Evolutionary conservation across 2,888 invertebrate species (phyloP), one percentile per base, ranked within the genome.

Genomic region (Julus scanicus): DNA sequence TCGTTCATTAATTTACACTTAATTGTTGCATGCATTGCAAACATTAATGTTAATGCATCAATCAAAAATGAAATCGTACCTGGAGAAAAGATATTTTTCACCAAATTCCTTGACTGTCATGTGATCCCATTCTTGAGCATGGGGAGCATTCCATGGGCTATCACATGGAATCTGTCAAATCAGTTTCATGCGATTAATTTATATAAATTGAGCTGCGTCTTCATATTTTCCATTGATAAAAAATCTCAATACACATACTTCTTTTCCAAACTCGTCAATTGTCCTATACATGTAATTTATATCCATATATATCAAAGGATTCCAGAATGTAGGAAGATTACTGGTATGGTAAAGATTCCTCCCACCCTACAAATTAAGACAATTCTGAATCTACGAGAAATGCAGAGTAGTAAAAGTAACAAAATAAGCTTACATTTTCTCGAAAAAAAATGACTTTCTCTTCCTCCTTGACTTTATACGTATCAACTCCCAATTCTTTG

Each of bases 401-500:
- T n/a, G 63, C 63, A n/a, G 8, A 83, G n/a, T 83, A n/a, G 83
- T 2, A 83, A 37, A n/a, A 83, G 8, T 83, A 83, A 8, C 29
- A 71, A 20, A 71, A 5, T 8, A 29, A n/a, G 9, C 84, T 71
- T 17, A 87, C 87, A n/a, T 63, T 71, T 87, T 87, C 87, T 9
- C 44, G 39, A n/a, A 71, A 89, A 88, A 88, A 88, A 13, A 89
- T 40, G 20, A 39, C 87, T 17, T 87, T 53, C 20, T 57, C 57
- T 29, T 86, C 88, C 1, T 88, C 83, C 87, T 90, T 90, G 88
- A 90, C 90, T 39, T 90, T 90, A 88, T 91, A 91, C 0, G 92
- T 92, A 83, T 91, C 90, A 8, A 92, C 89, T 0, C 91, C 92
- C 39, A 92, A 91, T 89, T 92, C 92, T 85, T 91, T 90, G 53